These are phyloP conservation scores for Rhabdomys dilectus DNA, from an alignment of 2,113 vertebrate species.

Conservation along the genomic window DNA sequence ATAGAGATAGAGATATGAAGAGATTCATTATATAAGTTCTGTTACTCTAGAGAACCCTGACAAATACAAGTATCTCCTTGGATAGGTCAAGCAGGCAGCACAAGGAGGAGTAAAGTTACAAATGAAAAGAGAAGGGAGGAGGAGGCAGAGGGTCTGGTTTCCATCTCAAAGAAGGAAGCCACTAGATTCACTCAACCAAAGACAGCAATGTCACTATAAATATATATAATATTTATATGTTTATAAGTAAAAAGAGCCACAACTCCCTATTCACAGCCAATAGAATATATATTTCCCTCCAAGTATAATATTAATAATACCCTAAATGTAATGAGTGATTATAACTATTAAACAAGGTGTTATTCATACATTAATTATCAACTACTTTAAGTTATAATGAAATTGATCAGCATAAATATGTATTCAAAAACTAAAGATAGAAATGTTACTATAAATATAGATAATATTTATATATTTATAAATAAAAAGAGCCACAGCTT, in stretches of 20 bases:
- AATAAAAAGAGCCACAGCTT: background rate
- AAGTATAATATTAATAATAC: background rate
- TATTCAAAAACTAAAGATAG: background rate
- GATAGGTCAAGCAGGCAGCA: background rate
- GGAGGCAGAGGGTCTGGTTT: background rate
- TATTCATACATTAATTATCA: background rate
- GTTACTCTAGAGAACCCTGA: background rate
- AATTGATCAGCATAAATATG: background rate
- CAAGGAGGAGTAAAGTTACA: background rate
- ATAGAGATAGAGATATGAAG: no score
- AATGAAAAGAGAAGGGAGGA: background rate
- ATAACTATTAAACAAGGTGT: background rate
- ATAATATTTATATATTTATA: background rate
- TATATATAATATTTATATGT: background rate
- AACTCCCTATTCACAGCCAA: background rate
- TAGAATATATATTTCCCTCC: background rate
- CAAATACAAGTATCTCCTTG: background rate
- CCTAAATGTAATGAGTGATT: background rate
- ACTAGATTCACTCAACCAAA: background rate
- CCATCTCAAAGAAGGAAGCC: background rate
- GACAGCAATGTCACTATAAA: background rate
- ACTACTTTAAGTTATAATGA: background rate
- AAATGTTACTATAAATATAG: background rate
- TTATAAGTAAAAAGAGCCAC: background rate
- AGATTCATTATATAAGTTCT: background rate